Conservation (phyloP, 2,113 vertebrate genomes). For the Mus musculus region DNA sequence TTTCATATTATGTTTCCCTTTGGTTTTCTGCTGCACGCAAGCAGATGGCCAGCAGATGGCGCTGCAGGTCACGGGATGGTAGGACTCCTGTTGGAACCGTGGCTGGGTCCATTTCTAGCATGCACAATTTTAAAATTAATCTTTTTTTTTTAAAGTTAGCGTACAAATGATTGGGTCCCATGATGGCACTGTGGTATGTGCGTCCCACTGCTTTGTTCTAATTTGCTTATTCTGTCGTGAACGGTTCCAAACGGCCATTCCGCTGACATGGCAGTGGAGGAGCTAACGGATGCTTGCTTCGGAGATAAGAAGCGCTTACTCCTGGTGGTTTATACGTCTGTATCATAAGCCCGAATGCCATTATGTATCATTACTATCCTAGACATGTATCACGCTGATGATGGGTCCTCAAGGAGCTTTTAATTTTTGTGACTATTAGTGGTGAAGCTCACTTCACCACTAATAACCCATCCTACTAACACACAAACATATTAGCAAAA, state of each 20-base stretch:
- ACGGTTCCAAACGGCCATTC: conserved; percentile 47
- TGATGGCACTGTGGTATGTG: background rate
- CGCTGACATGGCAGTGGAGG: background rate
- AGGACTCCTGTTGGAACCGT: background rate
- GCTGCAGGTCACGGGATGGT: conserved; percentile 79
- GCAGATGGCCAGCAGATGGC: conserved; percentile 86
- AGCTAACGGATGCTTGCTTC: background rate
- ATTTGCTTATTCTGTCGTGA: background rate
- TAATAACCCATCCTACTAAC: conserved; percentile 29
- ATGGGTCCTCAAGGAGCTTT: conserved; percentile 50
- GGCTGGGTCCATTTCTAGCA: background rate
- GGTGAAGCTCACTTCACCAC: background rate
- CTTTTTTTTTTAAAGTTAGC: background rate
- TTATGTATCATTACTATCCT: background rate
- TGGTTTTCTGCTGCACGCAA: conserved; percentile 30
- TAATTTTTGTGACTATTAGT: conserved; percentile 50
- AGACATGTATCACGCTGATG: background rate
- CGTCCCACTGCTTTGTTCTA: background rate
- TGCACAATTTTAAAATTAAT: conserved; percentile 21
- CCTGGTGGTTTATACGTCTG: conserved; percentile 43
- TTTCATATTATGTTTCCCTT: background rate
- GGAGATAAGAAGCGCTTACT: conserved; percentile 47
- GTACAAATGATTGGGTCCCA: background rate
- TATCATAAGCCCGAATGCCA: background rate
- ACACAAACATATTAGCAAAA: background rate